Evolutionary conservation across 1,140 invertebrate species (phyloP).

Genomic region (Anoplolepis gracilipes): DNA sequence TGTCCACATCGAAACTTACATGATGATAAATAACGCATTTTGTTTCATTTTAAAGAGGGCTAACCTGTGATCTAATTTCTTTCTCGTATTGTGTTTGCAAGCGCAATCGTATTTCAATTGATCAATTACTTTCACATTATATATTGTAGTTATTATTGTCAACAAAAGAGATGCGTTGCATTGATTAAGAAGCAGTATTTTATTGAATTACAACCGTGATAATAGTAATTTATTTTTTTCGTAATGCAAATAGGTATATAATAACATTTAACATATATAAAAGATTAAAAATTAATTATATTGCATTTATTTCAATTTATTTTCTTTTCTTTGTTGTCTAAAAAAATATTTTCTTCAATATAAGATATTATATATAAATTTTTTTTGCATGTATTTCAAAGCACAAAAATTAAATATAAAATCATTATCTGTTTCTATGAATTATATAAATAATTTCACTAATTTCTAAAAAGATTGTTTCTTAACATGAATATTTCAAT

Average conservation of each 20-base stretch:
- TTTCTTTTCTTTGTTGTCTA: background rate
- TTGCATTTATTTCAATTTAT: background rate
- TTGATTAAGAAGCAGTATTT: background rate
- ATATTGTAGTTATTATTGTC: no score
- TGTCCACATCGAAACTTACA: slow-evolving; percentile 24
- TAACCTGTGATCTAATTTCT: background rate
- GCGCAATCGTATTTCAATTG: background rate
- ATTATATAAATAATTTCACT: no score
- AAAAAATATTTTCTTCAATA: background rate
- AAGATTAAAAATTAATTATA: slow-evolving; percentile 5
- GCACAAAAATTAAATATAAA: background rate
- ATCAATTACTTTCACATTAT: background rate
- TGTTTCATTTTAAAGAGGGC: background rate
- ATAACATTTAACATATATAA: background rate
- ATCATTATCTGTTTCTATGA: no score
- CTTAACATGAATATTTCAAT: background rate
- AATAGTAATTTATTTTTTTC: slow-evolving; percentile 18
- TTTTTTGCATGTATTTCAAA: no score
- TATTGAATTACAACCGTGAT: background rate
- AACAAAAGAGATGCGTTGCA: background rate
- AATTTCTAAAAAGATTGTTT: background rate
- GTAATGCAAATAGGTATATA: background rate
- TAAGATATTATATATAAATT: background rate
- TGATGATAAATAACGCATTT: slow-evolving; percentile 43
- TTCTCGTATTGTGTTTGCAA: background rate